Conservation (phyloP, 2,888 invertebrate genomes). For the Epinotia nisella region DNA sequence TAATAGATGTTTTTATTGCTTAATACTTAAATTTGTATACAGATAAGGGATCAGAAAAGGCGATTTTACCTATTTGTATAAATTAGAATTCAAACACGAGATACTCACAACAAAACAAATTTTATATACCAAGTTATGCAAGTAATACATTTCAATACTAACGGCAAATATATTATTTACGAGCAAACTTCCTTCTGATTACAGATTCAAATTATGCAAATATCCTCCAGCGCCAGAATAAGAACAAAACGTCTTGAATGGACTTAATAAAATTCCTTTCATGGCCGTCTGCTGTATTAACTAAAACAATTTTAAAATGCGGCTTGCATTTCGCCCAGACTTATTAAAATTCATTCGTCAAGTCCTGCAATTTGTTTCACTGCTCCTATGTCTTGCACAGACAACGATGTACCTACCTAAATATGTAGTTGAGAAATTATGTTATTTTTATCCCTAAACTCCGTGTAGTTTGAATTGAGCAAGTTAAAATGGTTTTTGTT, state of each 20-base stretch:
- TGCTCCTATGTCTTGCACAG: slow-evolving; percentile 15
- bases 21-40: no score
- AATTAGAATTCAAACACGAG: no score
- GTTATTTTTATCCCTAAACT: neutral
- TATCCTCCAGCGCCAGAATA: neutral
- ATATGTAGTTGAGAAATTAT: neutral
- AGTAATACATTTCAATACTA: neutral
- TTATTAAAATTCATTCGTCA: slow-evolving; percentile 37
- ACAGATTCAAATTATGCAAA: neutral
- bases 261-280: slow-evolving; percentile 26
- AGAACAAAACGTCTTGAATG: slow-evolving; percentile 18
- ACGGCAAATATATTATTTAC: neutral
- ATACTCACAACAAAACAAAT: no score
- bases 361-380: slow-evolving; percentile 21
- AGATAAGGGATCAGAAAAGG: no score
- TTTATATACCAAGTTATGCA: no score
- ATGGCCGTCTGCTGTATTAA: slow-evolving; percentile 24
- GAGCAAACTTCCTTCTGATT: neutral
- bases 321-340: slow-evolving; percentile 22
- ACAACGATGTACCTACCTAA: neutral
- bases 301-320: slow-evolving; percentile 16
- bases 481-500: neutral
- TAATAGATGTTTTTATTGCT: no score
- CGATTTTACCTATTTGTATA: no score
- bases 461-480: neutral